Conservation (phyloP, 2,888 invertebrate genomes). For the Ethmia dodecea region DNA sequence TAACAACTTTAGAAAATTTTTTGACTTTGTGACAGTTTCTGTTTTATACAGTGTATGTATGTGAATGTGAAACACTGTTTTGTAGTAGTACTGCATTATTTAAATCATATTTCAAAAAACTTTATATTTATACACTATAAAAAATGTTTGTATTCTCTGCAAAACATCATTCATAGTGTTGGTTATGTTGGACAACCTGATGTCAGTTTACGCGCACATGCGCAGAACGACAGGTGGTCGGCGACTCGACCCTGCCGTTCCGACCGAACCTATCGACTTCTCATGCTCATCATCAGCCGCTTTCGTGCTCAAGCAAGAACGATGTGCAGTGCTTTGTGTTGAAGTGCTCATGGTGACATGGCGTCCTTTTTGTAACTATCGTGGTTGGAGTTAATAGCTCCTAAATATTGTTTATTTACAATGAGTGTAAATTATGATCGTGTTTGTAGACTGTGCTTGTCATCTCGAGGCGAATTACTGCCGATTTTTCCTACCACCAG, state of each 20-base stretch:
- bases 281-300: slow-evolving; percentile 78
- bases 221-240: slow-evolving; percentile 79
- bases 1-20: no score
- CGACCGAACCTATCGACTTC: slow-evolving; percentile 75
- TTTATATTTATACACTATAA: no score
- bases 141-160: slow-evolving; percentile 48
- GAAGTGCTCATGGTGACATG: slow-evolving; percentile 76
- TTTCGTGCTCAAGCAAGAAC: slow-evolving; percentile 74
- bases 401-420: slow-evolving; percentile 67
- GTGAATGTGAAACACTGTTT: no score
- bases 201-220: slow-evolving; percentile 74
- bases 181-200: slow-evolving; percentile 56
- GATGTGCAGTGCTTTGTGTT: slow-evolving; percentile 76
- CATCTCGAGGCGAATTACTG: slow-evolving; percentile 77
- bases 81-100: no score
- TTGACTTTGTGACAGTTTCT: no score
- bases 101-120: no score
- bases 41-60: no score
- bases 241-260: slow-evolving; percentile 71
- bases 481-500: slow-evolving; percentile 79
- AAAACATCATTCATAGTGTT: slow-evolving; percentile 33
- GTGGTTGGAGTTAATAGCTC: slow-evolving; percentile 49
- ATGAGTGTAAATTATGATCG: slow-evolving; percentile 75
- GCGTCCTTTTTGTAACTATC: slow-evolving; percentile 65
- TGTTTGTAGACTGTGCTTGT: slow-evolving; percentile 81